Conservation (phyloP, 2,113 vertebrate genomes). For the Microtus richardsoni region DNA sequence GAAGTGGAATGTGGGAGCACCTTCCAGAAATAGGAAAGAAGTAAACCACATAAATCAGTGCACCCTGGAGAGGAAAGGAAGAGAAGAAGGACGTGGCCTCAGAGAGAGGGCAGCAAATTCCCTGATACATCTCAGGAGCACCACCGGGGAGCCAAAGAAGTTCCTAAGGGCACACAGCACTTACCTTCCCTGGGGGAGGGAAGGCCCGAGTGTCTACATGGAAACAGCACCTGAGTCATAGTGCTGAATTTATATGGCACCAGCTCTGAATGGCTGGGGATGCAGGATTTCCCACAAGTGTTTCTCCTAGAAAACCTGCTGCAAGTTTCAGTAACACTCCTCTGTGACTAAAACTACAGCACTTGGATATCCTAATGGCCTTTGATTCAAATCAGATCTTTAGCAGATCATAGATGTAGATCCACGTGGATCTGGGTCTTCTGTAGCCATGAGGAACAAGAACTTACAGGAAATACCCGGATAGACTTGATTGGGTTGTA, state of each 20-base stretch:
- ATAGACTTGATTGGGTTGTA: not conserved
- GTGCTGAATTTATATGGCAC: not conserved
- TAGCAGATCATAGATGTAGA: not conserved
- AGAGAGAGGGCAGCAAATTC: not conserved
- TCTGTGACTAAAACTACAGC: constrained; percentile 2
- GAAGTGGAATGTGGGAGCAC: not conserved
- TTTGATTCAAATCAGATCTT: not conserved
- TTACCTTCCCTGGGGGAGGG: not conserved
- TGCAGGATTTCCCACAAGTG: not conserved
- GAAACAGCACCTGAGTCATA: not conserved
- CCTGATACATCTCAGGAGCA: not conserved
- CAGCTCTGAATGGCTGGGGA: not conserved
- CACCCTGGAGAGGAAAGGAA: not conserved
- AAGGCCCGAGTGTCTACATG: not conserved
- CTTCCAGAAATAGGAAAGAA: constrained; percentile 7
- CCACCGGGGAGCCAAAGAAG: not conserved
- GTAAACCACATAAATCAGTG: not conserved
- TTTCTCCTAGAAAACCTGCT: not conserved
- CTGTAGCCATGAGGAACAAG: not conserved
- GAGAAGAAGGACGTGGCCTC: not conserved
- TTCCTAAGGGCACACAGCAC: not conserved
- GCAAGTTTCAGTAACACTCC: not conserved
- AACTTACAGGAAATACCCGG: not conserved
- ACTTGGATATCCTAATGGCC: not conserved
- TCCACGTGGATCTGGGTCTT: not conserved